Base-by-base conservation (phyloP, 2,797 vertebrate species). In the Euthynnus affinis region DNA sequence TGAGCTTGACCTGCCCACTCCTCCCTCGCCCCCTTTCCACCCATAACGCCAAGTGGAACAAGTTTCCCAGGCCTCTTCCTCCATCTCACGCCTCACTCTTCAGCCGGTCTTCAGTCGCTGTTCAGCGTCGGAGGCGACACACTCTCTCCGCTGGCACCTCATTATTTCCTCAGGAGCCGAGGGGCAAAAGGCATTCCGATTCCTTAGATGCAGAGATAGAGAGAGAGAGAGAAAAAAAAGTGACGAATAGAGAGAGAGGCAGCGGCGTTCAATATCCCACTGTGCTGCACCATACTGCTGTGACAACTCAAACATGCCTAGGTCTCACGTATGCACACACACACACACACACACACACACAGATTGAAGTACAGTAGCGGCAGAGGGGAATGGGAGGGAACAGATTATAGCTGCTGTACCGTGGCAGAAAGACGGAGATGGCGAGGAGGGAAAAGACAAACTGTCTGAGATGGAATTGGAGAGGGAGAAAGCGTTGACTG, bases 151-250 rank as follows among this genome's bases (percentile, higher is more conserved):
- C 69, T 65, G 80, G 82, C 74, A 81, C 81, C 85, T 90, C 88
- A 84, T 89, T 90, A 90, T 89, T 85, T 90, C 84, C 83, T 65
- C 18, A 1, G 82, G 75, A 69, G 83, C 91, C 40, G 42, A 70
- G 77, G 83, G 82, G 81, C 84, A 78, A 78, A 85, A 77, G 66
- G 79, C 51, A 20, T 84, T 57, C 27, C 9, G 44, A 78, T 76
- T 81, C 72, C 66, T 86, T 44, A 86, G 85, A 89, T 79, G 73
- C 74, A 48, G 81, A 80, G 52, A 77, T 17, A 5, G 67, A 78
- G 69, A 58, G 63, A 75, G 56, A 70, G 67, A 78, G 69, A 58
- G 63, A 75, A 52, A 70, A 63, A 58, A 71, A 70, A 84, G 25
- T 23, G 72, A 75, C 7, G 17, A 51, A 59, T 34, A 32, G 37